phyloP scores from a whole-genome alignment of 2,113 vertebrate species.

The Leptodactylus fuscus region DNA sequence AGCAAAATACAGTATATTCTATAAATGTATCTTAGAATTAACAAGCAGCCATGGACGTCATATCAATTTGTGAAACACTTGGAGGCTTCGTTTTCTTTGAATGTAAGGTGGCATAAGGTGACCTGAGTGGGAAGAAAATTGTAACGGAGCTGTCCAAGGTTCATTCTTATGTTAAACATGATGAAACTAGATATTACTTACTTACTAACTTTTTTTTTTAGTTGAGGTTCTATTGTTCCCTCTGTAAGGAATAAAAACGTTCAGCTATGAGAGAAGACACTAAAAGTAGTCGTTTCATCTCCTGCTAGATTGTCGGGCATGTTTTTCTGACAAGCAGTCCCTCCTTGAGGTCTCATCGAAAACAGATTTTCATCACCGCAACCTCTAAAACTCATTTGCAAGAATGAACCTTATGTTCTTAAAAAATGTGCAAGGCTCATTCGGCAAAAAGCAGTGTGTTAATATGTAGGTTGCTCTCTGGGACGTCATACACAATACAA shows the following conservation, averaged over 20 bases:
- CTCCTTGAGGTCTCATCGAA: constrained; percentile 23
- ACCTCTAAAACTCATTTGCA: constrained; percentile 5
- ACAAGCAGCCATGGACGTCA: neutral
- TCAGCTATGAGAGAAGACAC: neutral
- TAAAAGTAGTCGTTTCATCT: neutral
- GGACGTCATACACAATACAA: constrained; percentile 27
- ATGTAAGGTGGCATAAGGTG: neutral
- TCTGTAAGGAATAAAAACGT: neutral
- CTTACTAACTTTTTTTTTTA: no score
- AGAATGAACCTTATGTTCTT: neutral
- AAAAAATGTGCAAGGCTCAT: neutral
- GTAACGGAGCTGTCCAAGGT: neutral
- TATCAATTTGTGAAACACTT: neutral
- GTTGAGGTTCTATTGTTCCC: no score
- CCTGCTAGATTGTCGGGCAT: neutral
- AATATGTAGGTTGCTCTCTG: neutral
- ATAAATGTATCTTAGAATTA: neutral
- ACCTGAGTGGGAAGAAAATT: neutral
- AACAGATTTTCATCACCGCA: neutral
- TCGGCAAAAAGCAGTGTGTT: neutral
- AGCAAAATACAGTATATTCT: neutral
- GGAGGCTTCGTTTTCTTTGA: neutral
- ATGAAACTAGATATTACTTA: neutral
- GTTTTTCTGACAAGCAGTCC: neutral
- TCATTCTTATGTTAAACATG: neutral